phyloP scores from a whole-genome alignment of 2,797 vertebrate species.

The Scomberomorus guttatus region DNA sequence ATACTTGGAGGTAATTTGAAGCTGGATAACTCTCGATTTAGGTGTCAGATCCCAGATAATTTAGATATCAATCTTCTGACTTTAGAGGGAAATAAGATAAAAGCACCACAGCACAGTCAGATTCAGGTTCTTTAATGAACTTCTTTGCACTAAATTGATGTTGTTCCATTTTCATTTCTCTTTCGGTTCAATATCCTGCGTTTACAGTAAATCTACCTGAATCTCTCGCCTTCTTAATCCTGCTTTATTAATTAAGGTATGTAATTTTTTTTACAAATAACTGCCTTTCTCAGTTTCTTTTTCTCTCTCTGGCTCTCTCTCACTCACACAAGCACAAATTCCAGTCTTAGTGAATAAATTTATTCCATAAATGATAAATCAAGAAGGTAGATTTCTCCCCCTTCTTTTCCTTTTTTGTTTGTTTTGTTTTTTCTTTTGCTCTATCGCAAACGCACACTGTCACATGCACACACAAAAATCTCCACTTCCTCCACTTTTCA shows the following conservation, averaged over 20 bases:
- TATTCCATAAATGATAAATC: slow-evolving; percentile 55
- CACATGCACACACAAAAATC: slow-evolving; percentile 2
- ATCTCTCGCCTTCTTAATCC: slow-evolving; percentile 5
- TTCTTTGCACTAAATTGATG: slow-evolving; percentile 29
- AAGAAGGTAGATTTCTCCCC: slow-evolving; percentile 29
- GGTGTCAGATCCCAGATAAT: not conserved
- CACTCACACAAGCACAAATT: not conserved
- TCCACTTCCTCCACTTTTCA: slow-evolving; percentile 1
- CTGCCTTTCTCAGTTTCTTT: not conserved
- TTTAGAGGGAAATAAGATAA: slow-evolving; percentile 12
- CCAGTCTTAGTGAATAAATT: slow-evolving; percentile 4
- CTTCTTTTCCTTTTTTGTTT: not conserved
- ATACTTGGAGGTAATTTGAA: not conserved
- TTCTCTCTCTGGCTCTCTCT: slow-evolving; percentile 5
- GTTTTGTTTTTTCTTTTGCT: not conserved
- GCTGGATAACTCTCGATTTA: not conserved
- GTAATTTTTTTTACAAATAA: slow-evolving; percentile 19
- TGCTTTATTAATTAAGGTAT: slow-evolving; percentile 34
- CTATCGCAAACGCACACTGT: slow-evolving; percentile 14
- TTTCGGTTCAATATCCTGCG: slow-evolving; percentile 21
- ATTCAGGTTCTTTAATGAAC: not conserved
- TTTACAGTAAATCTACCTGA: slow-evolving; percentile 25
- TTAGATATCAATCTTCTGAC: not conserved
- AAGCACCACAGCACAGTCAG: not conserved
- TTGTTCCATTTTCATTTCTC: slow-evolving; percentile 12